phyloP scores from a whole-genome alignment of 2,888 invertebrate genomes.

The Andrena minutula region DNA sequence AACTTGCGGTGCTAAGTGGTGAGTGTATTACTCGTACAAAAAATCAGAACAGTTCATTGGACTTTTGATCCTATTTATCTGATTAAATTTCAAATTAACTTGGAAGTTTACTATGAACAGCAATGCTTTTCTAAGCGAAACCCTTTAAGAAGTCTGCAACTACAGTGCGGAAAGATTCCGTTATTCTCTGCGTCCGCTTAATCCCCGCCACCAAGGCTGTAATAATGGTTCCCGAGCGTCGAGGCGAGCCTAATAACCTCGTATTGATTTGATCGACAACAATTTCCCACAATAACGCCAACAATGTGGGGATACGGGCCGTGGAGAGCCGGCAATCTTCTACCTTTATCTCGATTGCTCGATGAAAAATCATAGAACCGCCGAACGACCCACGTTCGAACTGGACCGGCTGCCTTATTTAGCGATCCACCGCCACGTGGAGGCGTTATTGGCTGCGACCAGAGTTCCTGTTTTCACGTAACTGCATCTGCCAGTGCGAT shows the following conservation, averaged over 20 bases:
- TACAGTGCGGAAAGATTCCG: conserved; percentile 23
- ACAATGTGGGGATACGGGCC: conserved; percentile 41
- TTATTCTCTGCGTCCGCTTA: conserved; percentile 18
- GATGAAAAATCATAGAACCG: conserved; percentile 58
- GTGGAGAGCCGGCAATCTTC: conserved; percentile 40
- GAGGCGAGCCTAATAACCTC: conserved; percentile 43
- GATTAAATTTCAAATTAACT: too few species aligned
- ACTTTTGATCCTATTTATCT: too few species aligned
- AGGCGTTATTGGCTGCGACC: conserved; percentile 69
- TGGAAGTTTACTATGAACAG: background rate
- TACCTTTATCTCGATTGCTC: conserved; percentile 47
- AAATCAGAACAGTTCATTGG: background rate
- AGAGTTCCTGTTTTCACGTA: conserved; percentile 66
- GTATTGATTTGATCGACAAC: conserved; percentile 62
- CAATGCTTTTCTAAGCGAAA: background rate
- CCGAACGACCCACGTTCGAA: conserved; percentile 61
- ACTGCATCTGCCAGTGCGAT: conserved; percentile 53
- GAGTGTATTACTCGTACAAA: conserved; percentile 12
- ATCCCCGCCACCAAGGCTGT: conserved; percentile 6
- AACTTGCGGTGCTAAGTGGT: background rate
- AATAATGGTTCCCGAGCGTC: conserved; percentile 21
- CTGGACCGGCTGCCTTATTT: conserved; percentile 63
- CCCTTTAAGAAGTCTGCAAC: background rate
- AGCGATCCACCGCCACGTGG: conserved; percentile 57
- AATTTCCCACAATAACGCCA: conserved; percentile 64